Evolutionary conservation across 2,888 invertebrate genomes (phyloP).

Genomic region (Callosobruchus maculatus): DNA sequence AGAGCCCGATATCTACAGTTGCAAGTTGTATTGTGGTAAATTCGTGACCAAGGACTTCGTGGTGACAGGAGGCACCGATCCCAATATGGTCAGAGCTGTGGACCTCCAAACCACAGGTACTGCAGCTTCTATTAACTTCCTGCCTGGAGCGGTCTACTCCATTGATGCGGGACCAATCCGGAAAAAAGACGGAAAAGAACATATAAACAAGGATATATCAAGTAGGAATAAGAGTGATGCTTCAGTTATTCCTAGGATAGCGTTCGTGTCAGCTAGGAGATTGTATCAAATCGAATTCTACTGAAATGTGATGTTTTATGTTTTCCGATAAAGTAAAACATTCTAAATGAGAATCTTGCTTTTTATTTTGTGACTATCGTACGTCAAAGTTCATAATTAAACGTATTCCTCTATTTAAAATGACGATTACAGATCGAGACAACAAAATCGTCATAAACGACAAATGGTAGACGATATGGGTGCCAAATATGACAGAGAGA

Average conservation of each 20-base stretch:
- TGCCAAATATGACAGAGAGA: no score
- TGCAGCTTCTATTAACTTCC: constrained; percentile 53
- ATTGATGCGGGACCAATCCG: constrained; percentile 56
- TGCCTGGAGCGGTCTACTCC: constrained; percentile 56
- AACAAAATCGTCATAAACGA: no score
- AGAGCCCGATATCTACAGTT: constrained; percentile 52
- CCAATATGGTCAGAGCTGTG: constrained; percentile 59
- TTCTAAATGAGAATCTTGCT: background rate
- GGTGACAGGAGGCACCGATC: constrained; percentile 60
- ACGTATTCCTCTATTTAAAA: no score
- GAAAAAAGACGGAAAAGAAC: constrained; percentile 33
- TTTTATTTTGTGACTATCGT: no score
- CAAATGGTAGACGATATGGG: no score
- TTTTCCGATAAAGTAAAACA: background rate
- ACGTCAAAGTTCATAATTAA: no score
- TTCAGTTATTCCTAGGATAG: constrained; percentile 50
- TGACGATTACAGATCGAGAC: no score
- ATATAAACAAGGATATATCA: constrained; percentile 39
- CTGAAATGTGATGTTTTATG: constrained; percentile 6
- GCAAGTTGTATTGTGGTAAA: constrained; percentile 57
- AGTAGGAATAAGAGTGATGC: constrained; percentile 30
- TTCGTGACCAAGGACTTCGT: constrained; percentile 56
- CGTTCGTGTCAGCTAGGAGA: constrained; percentile 53
- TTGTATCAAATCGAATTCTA: constrained; percentile 52
- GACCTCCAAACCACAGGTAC: constrained; percentile 60